Evolutionary conservation across 2,113 vertebrate species (phyloP), one percentile per base, ranked within the genome.

Genomic region (Dendropsophus ebraccatus): DNA sequence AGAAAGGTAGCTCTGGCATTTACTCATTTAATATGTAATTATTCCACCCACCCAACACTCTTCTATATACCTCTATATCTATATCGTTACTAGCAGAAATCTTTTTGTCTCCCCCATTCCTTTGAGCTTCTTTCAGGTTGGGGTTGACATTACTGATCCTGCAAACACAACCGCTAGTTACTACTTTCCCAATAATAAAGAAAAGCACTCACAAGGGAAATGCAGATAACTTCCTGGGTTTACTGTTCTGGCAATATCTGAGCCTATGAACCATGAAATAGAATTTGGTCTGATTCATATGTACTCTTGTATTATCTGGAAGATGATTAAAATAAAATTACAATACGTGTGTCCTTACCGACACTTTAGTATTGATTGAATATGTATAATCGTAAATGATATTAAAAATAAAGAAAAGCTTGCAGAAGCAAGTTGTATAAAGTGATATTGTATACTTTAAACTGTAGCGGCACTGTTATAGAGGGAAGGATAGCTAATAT

Each of bases 201-300:
- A 82, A 80, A 70, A 6, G 75, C 67, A 56, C 79, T 74, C 76
- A 45, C 67, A 85, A 78, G 79, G 58, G 87, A 52, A 82, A 77
- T 81, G 65, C 49, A 85, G 82, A 89, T 88, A 90, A 88, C 54
- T 88, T 89, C 82, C 75, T 88, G 8, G 73, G 41, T 85, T 4
- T 60, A 82, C 65, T 0, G 21, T 14, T 90, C 88, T 88, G 79
- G 41, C 86, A 88, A 88, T 89, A 69, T 89, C 92, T 56, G 81
- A 86, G 87, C 88, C 87, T 89, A 91, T 56, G 82, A 85, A 88
- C 87, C 87, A 87, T 90, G 90, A 91, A 92, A 90, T 90, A 89
- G 88, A 87, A 90, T 89, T 80, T 82, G 90, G 76, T 87, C 77
- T 88, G 70, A 88, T 85, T 84, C 78, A 88, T 90, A 84, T 87